phyloP scores from a whole-genome alignment of 2,797 vertebrate genomes.

The Harpagifer antarcticus region DNA sequence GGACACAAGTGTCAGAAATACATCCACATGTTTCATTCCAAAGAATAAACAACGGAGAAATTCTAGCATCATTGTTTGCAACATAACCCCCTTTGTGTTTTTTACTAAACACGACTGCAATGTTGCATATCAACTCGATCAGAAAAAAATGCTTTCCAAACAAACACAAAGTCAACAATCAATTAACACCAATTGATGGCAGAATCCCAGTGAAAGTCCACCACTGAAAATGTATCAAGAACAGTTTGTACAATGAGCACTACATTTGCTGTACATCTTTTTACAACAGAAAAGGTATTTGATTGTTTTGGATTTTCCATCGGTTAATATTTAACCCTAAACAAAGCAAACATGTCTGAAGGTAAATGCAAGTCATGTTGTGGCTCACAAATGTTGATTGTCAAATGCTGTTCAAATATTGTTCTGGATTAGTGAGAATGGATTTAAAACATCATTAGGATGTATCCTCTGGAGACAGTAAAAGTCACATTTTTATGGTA shows the following conservation, averaged over 20 bases:
- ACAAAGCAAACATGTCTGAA: not conserved
- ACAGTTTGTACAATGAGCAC: not conserved
- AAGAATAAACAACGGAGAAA: not conserved
- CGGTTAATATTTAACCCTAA: not conserved
- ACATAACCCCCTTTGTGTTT: not conserved
- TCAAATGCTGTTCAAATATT: not conserved
- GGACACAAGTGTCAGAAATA: conserved; percentile 9
- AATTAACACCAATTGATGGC: not conserved
- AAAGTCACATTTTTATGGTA: not conserved
- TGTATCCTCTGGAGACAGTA: not conserved
- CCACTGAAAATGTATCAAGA: not conserved
- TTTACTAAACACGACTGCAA: not conserved
- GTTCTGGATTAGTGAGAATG: not conserved
- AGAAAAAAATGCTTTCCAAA: too few relatives aligned
- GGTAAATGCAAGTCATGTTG: not conserved
- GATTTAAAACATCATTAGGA: not conserved
- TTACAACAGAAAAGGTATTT: not conserved
- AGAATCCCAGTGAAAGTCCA: too few relatives aligned
- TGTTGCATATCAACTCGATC: not conserved
- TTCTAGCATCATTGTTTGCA: not conserved
- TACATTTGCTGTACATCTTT: not conserved
- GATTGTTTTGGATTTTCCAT: not conserved
- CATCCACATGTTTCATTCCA: conserved; percentile 1
- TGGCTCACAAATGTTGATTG: not conserved
- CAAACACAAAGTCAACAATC: not conserved